Evolutionary conservation across 2,113 vertebrate species (phyloP).

Genomic region (Mesembrinibis cayennensis): DNA sequence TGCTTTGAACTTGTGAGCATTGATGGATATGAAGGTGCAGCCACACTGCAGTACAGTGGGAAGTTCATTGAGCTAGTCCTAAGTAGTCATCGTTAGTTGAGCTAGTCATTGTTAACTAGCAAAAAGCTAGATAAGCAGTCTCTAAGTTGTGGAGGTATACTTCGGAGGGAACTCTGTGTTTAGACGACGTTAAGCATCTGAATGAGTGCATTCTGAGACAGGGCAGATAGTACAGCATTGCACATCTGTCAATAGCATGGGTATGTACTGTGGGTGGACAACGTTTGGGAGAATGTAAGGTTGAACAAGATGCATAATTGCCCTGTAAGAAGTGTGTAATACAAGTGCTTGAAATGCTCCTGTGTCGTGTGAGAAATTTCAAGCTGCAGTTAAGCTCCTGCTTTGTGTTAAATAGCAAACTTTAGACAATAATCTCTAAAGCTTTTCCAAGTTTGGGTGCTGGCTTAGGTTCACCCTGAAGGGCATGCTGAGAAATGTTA

Average conservation of each 20-base stretch:
- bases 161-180: background rate
- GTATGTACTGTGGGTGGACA: background rate
- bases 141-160: background rate
- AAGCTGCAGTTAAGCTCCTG: background rate
- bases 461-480: background rate
- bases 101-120: background rate
- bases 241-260: no score
- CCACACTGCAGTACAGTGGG: background rate
- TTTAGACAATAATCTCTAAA: background rate
- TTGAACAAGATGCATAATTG: background rate
- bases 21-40: background rate
- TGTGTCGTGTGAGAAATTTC: background rate
- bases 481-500: background rate
- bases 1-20: background rate
- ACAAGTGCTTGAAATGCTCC: background rate
- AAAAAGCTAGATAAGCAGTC: background rate
- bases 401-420: background rate
- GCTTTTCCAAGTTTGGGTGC: background rate
- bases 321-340: background rate
- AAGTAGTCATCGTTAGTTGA: background rate
- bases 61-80: background rate
- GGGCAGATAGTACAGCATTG: background rate
- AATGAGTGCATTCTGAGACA: rapidly evolving
- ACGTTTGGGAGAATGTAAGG: background rate
- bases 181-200: background rate